These are phyloP conservation scores for Aphidius gifuensis DNA, from an alignment of 1,140 invertebrate genomes.

Conservation along the genomic window DNA sequence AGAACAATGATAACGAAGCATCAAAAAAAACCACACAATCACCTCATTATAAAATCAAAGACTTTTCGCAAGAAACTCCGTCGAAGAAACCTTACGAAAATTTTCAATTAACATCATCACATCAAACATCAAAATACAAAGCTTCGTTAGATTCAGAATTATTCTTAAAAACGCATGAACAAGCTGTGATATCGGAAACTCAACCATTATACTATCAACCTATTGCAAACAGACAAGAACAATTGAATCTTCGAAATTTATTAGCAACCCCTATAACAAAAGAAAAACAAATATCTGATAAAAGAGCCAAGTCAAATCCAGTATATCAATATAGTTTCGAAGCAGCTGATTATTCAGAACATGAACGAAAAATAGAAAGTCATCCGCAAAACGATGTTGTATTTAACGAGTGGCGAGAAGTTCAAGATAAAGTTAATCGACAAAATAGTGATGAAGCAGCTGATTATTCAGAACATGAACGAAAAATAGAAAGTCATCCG, in stretches of 20 bases:
- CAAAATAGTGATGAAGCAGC: too few relatives aligned
- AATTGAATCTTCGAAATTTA: slow-evolving; percentile 49
- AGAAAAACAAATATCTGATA: slow-evolving; percentile 28
- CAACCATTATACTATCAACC: slow-evolving; percentile 46
- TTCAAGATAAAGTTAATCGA: slow-evolving; percentile 17
- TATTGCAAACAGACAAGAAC: slow-evolving; percentile 31
- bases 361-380: slow-evolving; percentile 26
- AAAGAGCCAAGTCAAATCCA: slow-evolving; percentile 50
- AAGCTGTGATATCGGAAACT: slow-evolving; percentile 38
- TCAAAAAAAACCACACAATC: too few relatives aligned
- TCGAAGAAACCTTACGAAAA: slow-evolving; percentile 41
- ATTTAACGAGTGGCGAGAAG: slow-evolving; percentile 39
- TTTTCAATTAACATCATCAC: slow-evolving; percentile 26
- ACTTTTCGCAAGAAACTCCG: slow-evolving; percentile 26
- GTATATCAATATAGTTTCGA: slow-evolving; percentile 63
- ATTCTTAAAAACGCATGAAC: slow-evolving; percentile 31
- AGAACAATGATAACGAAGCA: slow-evolving; percentile 45
- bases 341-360: slow-evolving; percentile 51
- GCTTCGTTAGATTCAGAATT: not conserved
- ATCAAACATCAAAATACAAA: slow-evolving; percentile 32
- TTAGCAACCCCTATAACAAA: slow-evolving; percentile 42
- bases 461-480: slow-evolving; percentile 46
- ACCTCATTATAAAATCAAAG: too few relatives aligned
- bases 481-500: slow-evolving; percentile 25
- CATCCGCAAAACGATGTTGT: slow-evolving; percentile 26